Conservation (phyloP, 2,113 vertebrate species). For the Neoarius graeffei region DNA sequence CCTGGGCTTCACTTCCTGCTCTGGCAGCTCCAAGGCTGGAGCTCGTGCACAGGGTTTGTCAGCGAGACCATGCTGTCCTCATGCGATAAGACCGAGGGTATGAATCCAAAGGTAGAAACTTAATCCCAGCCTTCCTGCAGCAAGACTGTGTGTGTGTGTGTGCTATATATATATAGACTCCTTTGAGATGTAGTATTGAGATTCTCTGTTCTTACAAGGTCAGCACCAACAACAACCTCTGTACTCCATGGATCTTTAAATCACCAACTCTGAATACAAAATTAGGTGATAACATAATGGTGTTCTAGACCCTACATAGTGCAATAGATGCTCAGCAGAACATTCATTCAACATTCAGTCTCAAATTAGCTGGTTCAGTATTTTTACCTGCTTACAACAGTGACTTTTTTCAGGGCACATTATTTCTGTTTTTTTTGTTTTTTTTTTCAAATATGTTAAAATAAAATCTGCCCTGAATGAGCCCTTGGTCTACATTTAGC, state of each 20-base stretch:
- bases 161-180: background rate
- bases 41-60: constrained; percentile 48
- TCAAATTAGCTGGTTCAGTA: background rate
- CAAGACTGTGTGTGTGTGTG: constrained; percentile 2
- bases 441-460: background rate
- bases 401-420: background rate
- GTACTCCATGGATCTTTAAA: background rate
- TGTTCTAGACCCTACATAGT: background rate
- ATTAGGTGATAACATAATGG: background rate
- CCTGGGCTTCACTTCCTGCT: constrained; percentile 34
- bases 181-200: background rate
- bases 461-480: background rate
- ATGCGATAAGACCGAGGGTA: constrained; percentile 57
- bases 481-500: background rate
- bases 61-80: constrained; percentile 48
- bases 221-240: background rate
- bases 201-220: background rate
- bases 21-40: constrained; percentile 45
- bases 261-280: background rate
- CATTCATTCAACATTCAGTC: background rate
- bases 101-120: constrained; percentile 51
- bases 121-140: constrained; percentile 49
- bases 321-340: background rate
- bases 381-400: background rate
- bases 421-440: background rate